Evolutionary conservation across 2,113 vertebrate genomes (phyloP).

Genomic region (Willisornis vidua): DNA sequence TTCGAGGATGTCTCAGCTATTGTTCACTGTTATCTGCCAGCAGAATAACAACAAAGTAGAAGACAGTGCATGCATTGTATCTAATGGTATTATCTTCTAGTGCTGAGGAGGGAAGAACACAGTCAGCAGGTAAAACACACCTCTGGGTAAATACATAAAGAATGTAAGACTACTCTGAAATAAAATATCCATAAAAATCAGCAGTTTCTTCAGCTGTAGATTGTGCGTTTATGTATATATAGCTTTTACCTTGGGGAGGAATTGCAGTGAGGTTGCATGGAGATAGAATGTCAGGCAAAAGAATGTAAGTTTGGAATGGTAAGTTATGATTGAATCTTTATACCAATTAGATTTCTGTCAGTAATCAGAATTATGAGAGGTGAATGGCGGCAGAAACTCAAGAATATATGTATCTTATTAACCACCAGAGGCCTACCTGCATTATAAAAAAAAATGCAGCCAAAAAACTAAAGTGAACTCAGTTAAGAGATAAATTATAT

Average conservation of each 20-base stretch:
- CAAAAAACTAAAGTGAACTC: background rate
- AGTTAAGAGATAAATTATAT: background rate
- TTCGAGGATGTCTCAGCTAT: background rate
- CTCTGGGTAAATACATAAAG: background rate
- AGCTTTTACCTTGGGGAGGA: background rate
- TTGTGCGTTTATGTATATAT: background rate
- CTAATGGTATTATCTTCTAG: background rate
- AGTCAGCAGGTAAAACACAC: background rate
- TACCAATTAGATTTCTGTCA: background rate
- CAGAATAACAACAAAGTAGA: background rate
- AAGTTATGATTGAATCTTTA: background rate
- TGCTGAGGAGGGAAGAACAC: background rate
- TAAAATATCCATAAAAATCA: background rate
- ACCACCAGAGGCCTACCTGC: background rate
- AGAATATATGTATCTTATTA: background rate
- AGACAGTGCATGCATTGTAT: background rate
- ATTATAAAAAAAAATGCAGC: background rate
- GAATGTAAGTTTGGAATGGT: background rate
- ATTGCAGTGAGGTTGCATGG: background rate
- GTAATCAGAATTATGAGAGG: background rate
- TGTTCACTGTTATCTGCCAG: background rate
- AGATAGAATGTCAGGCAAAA: background rate
- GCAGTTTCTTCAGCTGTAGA: background rate
- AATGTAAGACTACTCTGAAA: background rate
- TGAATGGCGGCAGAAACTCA: background rate